Conservation (phyloP, 1,140 invertebrate species). For the Penaeus japonicus region DNA sequence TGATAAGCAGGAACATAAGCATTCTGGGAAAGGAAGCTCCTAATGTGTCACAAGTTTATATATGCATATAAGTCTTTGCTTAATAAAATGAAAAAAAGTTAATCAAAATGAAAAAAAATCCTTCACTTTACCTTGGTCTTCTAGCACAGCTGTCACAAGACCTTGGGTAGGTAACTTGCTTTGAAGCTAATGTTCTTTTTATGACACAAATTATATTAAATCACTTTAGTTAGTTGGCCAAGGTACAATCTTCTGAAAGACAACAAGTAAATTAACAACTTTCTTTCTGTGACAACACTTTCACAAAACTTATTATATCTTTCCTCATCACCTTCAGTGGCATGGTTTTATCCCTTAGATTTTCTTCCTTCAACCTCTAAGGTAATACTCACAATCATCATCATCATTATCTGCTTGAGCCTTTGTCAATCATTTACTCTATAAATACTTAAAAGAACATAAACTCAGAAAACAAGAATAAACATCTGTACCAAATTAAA, state of each 20-base stretch:
- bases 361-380: constrained; percentile 28
- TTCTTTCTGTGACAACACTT: constrained; percentile 35
- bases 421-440: constrained; percentile 26
- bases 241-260: constrained; percentile 42
- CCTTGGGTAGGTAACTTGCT: constrained; percentile 44
- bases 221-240: constrained; percentile 34
- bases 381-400: constrained; percentile 20
- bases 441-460: constrained; percentile 35
- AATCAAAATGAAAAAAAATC: background rate
- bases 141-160: constrained; percentile 45
- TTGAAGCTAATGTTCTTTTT: constrained; percentile 36
- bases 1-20: no score
- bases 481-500: constrained; percentile 46
- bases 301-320: constrained; percentile 28
- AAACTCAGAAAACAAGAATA: background rate
- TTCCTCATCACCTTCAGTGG: constrained; percentile 29
- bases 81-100: constrained; percentile 24
- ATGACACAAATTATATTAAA: constrained; percentile 14
- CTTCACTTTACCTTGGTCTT: constrained; percentile 49
- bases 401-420: constrained; percentile 28
- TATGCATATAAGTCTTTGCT: constrained; percentile 2
- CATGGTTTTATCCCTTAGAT: constrained; percentile 20
- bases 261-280: background rate
- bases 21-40: no score
- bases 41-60: no score